Conservation (phyloP, 2,888 invertebrate genomes). For the Phragmatobia fuliginosa region DNA sequence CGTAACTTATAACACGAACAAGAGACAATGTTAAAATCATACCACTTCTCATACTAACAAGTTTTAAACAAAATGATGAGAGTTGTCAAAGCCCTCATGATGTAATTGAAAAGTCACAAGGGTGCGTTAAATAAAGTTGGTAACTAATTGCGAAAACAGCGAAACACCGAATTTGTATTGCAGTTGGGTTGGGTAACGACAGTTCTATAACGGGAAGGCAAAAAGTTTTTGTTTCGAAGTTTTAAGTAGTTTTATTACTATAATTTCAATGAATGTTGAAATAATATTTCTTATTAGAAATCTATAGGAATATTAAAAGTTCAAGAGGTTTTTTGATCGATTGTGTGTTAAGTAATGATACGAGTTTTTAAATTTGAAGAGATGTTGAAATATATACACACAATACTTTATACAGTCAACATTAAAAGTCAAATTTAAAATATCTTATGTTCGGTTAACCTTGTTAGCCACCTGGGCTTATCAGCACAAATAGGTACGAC, state of each 20-base stretch:
- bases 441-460: background rate
- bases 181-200: too few relatives aligned
- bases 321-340: background rate
- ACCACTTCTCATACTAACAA: background rate
- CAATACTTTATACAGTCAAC: background rate
- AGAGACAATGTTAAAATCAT: background rate
- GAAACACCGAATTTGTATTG: slow-evolving; percentile 22
- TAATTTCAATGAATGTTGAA: background rate
- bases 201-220: background rate
- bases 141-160: slow-evolving; percentile 3
- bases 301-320: background rate
- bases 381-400: background rate
- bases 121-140: slow-evolving; percentile 20
- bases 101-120: slow-evolving; percentile 28
- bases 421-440: background rate
- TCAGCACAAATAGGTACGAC: background rate
- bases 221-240: background rate
- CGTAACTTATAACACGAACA: background rate
- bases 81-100: slow-evolving; percentile 20
- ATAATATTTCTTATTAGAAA: too few relatives aligned
- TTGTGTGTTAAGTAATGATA: too few relatives aligned
- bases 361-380: too few relatives aligned
- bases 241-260: background rate
- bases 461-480: slow-evolving; percentile 12
- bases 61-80: slow-evolving; percentile 14